phyloP scores from a whole-genome alignment of 2,113 vertebrate genomes.

The Pholis gunnellus region DNA sequence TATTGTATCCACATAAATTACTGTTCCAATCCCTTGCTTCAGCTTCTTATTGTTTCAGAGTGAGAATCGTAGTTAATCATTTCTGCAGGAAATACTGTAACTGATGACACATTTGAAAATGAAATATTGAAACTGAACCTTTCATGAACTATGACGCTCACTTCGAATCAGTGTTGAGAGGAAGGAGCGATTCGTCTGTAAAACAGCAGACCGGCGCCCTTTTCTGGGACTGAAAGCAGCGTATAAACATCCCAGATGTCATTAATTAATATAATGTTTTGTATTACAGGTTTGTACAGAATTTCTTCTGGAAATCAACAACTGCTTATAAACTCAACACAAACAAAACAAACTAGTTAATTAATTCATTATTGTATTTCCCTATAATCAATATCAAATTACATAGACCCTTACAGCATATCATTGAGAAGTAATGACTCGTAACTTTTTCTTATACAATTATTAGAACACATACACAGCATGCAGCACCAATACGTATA shows the following conservation, averaged over 20 bases:
- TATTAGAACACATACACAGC: background rate
- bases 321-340: background rate
- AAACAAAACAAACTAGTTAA: background rate
- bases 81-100: background rate
- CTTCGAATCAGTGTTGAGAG: slow-evolving; percentile 7
- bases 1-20: too few relatives aligned
- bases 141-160: background rate
- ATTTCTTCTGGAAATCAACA: background rate
- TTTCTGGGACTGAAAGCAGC: background rate
- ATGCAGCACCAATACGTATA: background rate
- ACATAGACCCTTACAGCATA: background rate
- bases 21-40: background rate
- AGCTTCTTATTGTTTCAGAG: background rate
- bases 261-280: background rate
- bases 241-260: slow-evolving; percentile 1
- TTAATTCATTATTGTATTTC: background rate
- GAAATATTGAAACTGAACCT: background rate
- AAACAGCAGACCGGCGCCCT: background rate
- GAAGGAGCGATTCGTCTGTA: background rate
- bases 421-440: background rate
- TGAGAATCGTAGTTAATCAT: background rate
- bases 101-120: background rate
- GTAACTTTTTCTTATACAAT: background rate
- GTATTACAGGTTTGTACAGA: too few relatives aligned
- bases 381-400: background rate